A percentile compares a stretch with the other conserved stretches of the same genome.
phyloP scores from a whole-genome alignment of 1,140 invertebrate genomes.

The Drosophila bipectinata region DNA sequence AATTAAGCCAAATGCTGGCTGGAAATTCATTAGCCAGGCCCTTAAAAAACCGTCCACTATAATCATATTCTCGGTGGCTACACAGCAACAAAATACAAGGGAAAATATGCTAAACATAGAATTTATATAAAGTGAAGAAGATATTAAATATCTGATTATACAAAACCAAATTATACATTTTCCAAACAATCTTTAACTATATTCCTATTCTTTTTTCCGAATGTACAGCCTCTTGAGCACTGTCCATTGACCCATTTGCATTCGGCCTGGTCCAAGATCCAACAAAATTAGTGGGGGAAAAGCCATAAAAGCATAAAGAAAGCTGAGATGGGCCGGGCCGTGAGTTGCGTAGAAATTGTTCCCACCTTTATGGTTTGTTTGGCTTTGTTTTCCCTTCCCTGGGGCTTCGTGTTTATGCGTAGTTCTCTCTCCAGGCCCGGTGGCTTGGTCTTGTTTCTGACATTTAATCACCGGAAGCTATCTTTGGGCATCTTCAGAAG shows the following conservation, averaged over 20 bases:
- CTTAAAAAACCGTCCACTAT: slow-evolving; percentile 25
- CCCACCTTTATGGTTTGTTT: slow-evolving; percentile 66
- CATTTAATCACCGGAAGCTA: slow-evolving; percentile 77
- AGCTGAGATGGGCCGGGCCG: slow-evolving; percentile 16
- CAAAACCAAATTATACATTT: neutral
- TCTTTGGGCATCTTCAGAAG: slow-evolving; percentile 59
- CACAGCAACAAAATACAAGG: neutral
- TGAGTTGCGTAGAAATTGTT: slow-evolving; percentile 64
- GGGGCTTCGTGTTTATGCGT: slow-evolving; percentile 25
- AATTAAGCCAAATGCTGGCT: slow-evolving; percentile 54
- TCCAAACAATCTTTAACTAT: neutral
- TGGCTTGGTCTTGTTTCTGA: slow-evolving; percentile 52
- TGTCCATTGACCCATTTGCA: slow-evolving; percentile 70
- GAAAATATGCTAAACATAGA: neutral
- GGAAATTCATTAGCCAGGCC: slow-evolving; percentile 67
- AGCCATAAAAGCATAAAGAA: slow-evolving; percentile 52
- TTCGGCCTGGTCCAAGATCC: slow-evolving; percentile 37
- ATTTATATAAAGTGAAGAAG: neutral
- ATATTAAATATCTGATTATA: neutral
- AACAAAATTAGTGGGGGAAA: slow-evolving; percentile 51
- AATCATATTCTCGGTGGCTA: slow-evolving; percentile 40
- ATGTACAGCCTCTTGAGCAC: slow-evolving; percentile 50
- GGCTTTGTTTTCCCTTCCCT: slow-evolving; percentile 36
- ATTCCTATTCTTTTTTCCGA: neutral
- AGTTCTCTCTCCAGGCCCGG: slow-evolving; percentile 27